A percentile compares a stretch with the other conserved stretches of the same genome.
Evolutionary conservation across 1,140 invertebrate genomes (phyloP).

Genomic region (Meloidogyne chitwoodi): DNA sequence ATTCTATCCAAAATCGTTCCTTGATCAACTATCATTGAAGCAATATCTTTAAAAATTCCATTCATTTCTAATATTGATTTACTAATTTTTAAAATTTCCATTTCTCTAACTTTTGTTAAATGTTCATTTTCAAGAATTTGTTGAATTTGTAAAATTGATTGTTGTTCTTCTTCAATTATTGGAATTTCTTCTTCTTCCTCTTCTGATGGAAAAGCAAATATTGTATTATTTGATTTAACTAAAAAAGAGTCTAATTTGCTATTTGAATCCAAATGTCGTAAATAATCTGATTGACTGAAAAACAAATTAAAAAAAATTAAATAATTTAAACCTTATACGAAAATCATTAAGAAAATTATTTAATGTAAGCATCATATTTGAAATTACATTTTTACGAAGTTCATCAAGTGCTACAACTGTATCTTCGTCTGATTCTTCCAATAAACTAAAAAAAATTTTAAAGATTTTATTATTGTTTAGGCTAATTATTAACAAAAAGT

Average conservation of each 20-base stretch:
- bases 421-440: constrained; percentile 35
- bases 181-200: too few species aligned
- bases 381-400: constrained; percentile 61
- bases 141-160: constrained; percentile 60
- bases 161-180: constrained; percentile 26
- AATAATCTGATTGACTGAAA: constrained; percentile 61
- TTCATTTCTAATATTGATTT: constrained; percentile 50
- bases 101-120: constrained; percentile 61
- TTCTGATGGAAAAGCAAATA: constrained; percentile 22
- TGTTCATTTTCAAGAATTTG: constrained; percentile 61
- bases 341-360: constrained; percentile 63
- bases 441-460: constrained; percentile 25
- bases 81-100: constrained; percentile 53
- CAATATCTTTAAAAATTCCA: constrained; percentile 60
- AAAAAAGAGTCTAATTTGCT: constrained; percentile 40
- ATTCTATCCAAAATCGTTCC: constrained; percentile 64
- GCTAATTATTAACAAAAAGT: too few species aligned
- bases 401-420: background rate
- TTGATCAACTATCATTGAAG: constrained; percentile 63
- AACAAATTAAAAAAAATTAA: background rate
- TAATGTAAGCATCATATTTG: constrained; percentile 61
- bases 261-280: constrained; percentile 55
- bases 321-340: constrained; percentile 42
- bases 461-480: background rate
- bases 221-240: constrained; percentile 24